Evolutionary conservation across 2,888 invertebrate genomes (phyloP).

Genomic region (Panopea generosa): DNA sequence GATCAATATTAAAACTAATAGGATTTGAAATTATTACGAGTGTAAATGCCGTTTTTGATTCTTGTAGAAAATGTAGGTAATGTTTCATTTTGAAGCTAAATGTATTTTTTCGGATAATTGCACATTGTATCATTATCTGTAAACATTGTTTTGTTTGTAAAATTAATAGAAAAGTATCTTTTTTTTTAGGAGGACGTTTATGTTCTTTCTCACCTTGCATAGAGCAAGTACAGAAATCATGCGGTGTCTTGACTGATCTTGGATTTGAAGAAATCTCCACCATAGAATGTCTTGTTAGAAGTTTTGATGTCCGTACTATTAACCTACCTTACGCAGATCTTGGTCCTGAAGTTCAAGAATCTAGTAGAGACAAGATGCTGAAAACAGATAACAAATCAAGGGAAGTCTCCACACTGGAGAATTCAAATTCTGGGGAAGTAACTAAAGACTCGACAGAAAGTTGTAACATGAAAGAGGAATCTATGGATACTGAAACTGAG

Average conservation of each 20-base stretch:
- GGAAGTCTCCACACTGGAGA: not conserved
- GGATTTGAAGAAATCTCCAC: slow-evolving; percentile 95
- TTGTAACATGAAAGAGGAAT: too few species aligned
- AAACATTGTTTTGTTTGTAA: too few species aligned
- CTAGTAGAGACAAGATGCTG: not conserved
- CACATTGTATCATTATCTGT: too few species aligned
- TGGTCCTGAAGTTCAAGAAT: slow-evolving; percentile 35
- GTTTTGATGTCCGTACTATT: slow-evolving; percentile 79
- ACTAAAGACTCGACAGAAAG: not conserved
- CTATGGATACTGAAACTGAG: slow-evolving; percentile 10
- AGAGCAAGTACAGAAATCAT: slow-evolving; percentile 98
- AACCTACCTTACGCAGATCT: slow-evolving; percentile 74
- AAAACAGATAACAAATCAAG: not conserved
- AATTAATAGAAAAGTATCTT: too few species aligned
- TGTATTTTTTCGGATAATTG: too few species aligned
- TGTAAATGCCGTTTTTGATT: too few species aligned
- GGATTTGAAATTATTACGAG: too few species aligned
- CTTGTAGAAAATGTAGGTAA: too few species aligned
- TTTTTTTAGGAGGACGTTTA: slow-evolving; percentile 93
- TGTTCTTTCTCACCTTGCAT: slow-evolving; percentile 99
- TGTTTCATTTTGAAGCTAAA: too few species aligned
- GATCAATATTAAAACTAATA: too few species aligned
- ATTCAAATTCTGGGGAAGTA: not conserved
- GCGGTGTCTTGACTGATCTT: slow-evolving; percentile 89
- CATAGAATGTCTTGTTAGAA: slow-evolving; percentile 89